phyloP scores from a whole-genome alignment of 2,888 invertebrate species.

The Stratiomys singularior region DNA sequence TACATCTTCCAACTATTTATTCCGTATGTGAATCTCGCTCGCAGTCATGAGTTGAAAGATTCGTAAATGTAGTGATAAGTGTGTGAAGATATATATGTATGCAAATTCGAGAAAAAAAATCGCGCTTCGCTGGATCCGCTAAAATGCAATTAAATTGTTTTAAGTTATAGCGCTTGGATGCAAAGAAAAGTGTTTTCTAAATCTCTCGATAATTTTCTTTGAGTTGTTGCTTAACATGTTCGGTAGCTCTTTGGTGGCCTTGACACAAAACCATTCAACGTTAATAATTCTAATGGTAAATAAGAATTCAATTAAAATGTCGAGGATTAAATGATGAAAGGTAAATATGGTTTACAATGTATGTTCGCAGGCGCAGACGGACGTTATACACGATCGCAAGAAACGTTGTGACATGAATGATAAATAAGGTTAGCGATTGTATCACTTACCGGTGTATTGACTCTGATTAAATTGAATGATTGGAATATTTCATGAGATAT shows the following conservation, averaged over 20 bases:
- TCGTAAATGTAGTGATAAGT: neutral
- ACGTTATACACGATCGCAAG: neutral
- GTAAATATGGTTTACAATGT: neutral
- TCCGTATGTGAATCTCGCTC: neutral
- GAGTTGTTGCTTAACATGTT: too few relatives aligned
- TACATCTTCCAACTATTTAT: neutral
- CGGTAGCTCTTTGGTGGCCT: slow-evolving; percentile 21
- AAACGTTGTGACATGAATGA: slow-evolving; percentile 36
- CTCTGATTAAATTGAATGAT: neutral
- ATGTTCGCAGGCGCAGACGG: neutral
- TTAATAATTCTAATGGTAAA: slow-evolving; percentile 10
- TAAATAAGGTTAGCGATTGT: slow-evolving; percentile 25
- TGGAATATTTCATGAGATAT: too few relatives aligned
- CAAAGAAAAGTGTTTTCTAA: too few relatives aligned
- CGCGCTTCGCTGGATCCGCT: neutral
- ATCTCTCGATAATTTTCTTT: too few relatives aligned
- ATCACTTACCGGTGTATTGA: slow-evolving; percentile 2
- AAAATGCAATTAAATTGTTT: neutral
- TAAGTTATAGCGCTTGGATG: too few relatives aligned
- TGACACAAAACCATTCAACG: slow-evolving; percentile 5
- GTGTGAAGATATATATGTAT: neutral
- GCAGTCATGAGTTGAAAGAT: neutral
- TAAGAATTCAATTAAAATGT: slow-evolving; percentile 24
- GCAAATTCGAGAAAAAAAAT: slow-evolving; percentile 10
- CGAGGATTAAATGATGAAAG: slow-evolving; percentile 23